Percentiles rank a stretch among this genome's conserved stretches.
Evolutionary conservation across 2,888 invertebrate species (phyloP).

Genomic region (Chymomyza caudatula): DNA sequence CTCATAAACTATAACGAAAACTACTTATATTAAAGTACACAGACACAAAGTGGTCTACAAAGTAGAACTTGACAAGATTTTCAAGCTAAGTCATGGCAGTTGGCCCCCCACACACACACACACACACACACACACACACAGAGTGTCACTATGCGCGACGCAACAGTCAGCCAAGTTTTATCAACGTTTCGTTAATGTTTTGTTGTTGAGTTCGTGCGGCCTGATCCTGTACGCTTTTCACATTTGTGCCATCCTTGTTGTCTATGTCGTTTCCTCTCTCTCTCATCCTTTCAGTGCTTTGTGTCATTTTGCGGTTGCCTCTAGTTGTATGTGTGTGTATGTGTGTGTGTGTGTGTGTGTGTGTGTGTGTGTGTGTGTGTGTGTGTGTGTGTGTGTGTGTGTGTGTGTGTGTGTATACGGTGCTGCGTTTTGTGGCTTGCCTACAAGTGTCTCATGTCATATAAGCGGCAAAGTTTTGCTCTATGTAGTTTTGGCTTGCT

Average conservation of each 20-base stretch:
- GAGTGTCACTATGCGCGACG: background rate
- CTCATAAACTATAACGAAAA: slow-evolving; percentile 23
- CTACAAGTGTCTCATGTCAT: slow-evolving; percentile 69
- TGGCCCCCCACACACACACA: slow-evolving; percentile 13
- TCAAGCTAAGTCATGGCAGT: slow-evolving; percentile 34
- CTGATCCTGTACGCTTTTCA: slow-evolving; percentile 38
- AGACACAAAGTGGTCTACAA: background rate
- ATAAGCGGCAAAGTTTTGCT: slow-evolving; percentile 60
- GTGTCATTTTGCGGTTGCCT: slow-evolving; percentile 53
- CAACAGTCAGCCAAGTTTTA: slow-evolving; percentile 34
- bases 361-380: slow-evolving; percentile 51
- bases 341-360: slow-evolving; percentile 12
- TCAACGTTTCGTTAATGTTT: slow-evolving; percentile 34
- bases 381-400: slow-evolving; percentile 3
- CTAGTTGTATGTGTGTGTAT: slow-evolving; percentile 3
- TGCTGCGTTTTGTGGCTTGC: slow-evolving; percentile 49
- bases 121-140: background rate
- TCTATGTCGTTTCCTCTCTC: slow-evolving; percentile 16
- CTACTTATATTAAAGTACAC: slow-evolving; percentile 11
- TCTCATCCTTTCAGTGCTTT: slow-evolving; percentile 40
- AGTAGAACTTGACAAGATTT: slow-evolving; percentile 41
- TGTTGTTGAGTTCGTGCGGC: slow-evolving; percentile 32
- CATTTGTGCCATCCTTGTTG: slow-evolving; percentile 17
- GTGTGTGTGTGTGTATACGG: slow-evolving; percentile 14
- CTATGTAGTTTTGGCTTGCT: slow-evolving; percentile 29